These are phyloP conservation scores for Tromatobia lineatoria DNA, from an alignment of 2,888 invertebrate species.

Conservation along the genomic window DNA sequence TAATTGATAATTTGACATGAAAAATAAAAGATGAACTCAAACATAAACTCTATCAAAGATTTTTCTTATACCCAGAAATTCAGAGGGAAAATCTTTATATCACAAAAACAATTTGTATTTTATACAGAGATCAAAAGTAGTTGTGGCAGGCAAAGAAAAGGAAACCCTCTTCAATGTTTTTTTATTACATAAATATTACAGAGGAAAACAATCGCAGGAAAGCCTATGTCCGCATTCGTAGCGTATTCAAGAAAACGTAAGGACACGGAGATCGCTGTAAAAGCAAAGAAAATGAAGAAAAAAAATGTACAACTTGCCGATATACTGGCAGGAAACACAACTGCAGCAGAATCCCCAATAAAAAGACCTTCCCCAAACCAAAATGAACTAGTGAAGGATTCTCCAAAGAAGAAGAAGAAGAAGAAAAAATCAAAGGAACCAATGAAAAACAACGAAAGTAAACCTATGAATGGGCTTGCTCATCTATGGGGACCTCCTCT, in stretches of 20 bases:
- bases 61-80: too few relatives aligned
- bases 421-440: slow-evolving; percentile 41
- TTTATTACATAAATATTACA: neutral
- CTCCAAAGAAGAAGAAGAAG: slow-evolving; percentile 45
- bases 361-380: neutral
- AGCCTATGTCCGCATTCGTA: slow-evolving; percentile 75
- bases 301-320: slow-evolving; percentile 34
- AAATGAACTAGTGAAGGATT: neutral
- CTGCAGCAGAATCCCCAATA: neutral
- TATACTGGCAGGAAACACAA: neutral
- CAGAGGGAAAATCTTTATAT: too few relatives aligned
- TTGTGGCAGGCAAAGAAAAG: too few relatives aligned
- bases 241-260: slow-evolving; percentile 73
- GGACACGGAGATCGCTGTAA: slow-evolving; percentile 40
- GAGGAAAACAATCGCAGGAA: slow-evolving; percentile 40
- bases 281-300: slow-evolving; percentile 61
- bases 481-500: slow-evolving; percentile 9
- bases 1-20: too few relatives aligned
- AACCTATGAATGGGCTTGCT: too few relatives aligned
- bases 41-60: too few relatives aligned
- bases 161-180: too few relatives aligned
- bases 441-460: slow-evolving; percentile 28
- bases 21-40: too few relatives aligned
- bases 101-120: too few relatives aligned
- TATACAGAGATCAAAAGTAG: too few relatives aligned